phyloP scores from a whole-genome alignment of 2,797 vertebrate genomes.

The Myoxocephalus aenaeus region DNA sequence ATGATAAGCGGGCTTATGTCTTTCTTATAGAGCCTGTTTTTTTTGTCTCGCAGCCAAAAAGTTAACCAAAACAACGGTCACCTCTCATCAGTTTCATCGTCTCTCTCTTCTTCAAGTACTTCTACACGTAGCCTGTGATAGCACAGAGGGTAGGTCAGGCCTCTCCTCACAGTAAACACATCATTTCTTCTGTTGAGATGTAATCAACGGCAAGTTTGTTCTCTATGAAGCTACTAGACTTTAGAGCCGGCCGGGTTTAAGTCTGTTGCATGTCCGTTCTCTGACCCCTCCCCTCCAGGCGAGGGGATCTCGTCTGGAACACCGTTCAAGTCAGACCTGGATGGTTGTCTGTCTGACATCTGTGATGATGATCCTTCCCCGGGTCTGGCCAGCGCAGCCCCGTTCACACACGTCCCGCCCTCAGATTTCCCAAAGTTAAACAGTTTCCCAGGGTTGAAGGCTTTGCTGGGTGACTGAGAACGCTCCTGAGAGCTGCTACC shows the following conservation, averaged over 20 bases:
- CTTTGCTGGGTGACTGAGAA: conserved; percentile 95
- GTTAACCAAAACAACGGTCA: conserved; percentile 46
- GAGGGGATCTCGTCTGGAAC: conserved; percentile 86
- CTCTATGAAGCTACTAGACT: conserved; percentile 77
- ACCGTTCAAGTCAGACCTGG: conserved; percentile 91
- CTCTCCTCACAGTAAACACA: conserved; percentile 65
- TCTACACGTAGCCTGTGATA: conserved; percentile 53
- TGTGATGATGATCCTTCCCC: conserved; percentile 70
- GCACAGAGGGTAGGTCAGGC: conserved; percentile 52
- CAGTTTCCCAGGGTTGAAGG: conserved; percentile 96
- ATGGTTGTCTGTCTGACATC: conserved; percentile 78
- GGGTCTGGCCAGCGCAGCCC: conserved; percentile 73
- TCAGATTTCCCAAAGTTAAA: conserved; percentile 94
- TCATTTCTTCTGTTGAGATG: conserved; percentile 50
- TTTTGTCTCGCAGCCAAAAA: conserved; percentile 64
- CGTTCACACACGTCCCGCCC: conserved; percentile 82
- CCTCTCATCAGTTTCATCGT: conserved; percentile 45
- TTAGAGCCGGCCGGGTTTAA: conserved; percentile 85
- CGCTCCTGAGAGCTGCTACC: conserved; percentile 89
- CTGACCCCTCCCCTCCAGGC: conserved; percentile 77
- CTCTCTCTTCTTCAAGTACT: conserved; percentile 59
- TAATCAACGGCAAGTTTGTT: conserved; percentile 44
- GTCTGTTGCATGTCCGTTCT: conserved; percentile 85
- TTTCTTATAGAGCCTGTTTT: conserved; percentile 71
- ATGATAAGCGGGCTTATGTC: conserved; percentile 56